These are phyloP conservation scores for Acleris holmiana DNA, from an alignment of 2,888 invertebrate species.

Conservation along the genomic window DNA sequence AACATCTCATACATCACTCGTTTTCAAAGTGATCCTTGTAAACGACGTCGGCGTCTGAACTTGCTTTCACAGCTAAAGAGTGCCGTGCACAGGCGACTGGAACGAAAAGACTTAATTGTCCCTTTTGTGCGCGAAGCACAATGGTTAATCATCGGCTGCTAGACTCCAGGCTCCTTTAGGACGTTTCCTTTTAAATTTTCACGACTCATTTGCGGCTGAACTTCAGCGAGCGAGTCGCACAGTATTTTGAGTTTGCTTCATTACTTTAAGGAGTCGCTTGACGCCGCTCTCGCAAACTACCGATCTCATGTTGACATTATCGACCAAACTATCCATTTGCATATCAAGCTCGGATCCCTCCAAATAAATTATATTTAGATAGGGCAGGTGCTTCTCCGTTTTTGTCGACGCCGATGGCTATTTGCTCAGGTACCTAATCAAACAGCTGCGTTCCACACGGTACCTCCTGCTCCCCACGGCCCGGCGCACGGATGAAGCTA, in stretches of 20 bases:
- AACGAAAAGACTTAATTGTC: conserved; percentile 18
- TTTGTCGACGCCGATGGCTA: conserved; percentile 13
- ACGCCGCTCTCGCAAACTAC: neutral
- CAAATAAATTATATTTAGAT: conserved; percentile 27
- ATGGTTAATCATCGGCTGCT: conserved; percentile 35
- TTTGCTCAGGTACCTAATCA: conserved; percentile 20
- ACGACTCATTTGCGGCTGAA: conserved; percentile 27
- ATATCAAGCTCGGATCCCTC: neutral
- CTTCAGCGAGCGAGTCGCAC: no score
- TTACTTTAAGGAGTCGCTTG: no score
- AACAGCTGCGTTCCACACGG: conserved; percentile 8
- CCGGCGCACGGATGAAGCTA: conserved; percentile 45
- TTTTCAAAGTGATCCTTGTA: neutral
- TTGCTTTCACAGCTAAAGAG: conserved; percentile 13
- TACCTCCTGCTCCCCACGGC: neutral
- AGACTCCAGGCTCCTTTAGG: conserved; percentile 8
- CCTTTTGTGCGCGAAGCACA: conserved; percentile 30
- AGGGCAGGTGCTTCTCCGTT: conserved; percentile 12
- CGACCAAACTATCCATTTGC: conserved; percentile 10
- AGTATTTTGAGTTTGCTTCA: no score
- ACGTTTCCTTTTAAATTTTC: conserved; percentile 30
- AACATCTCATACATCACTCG: neutral
- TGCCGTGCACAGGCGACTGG: neutral
- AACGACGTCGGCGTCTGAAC: conserved; percentile 14
- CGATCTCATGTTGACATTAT: neutral